Evolutionary conservation across 2,797 vertebrate genomes (phyloP).

Genomic region (Protosalanx chinensis): DNA sequence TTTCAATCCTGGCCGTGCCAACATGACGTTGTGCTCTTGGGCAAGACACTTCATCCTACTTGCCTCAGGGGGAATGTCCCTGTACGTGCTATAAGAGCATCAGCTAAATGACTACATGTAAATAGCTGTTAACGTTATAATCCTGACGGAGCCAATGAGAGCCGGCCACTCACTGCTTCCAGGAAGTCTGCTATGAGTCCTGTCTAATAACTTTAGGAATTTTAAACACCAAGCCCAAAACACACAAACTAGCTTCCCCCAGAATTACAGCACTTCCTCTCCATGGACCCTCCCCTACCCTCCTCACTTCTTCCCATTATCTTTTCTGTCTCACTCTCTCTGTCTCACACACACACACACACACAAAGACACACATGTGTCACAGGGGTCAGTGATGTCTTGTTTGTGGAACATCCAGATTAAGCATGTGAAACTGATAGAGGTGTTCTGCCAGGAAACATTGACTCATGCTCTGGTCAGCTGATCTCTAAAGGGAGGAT

Average conservation of each 20-base stretch:
- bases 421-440: not conserved
- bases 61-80: too few species aligned
- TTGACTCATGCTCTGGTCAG: not conserved
- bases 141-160: too few species aligned
- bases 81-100: too few species aligned
- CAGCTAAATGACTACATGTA: too few species aligned
- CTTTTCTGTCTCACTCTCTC: not conserved
- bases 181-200: too few species aligned
- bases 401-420: not conserved
- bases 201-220: not conserved
- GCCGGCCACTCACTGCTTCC: too few species aligned
- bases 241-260: too few species aligned
- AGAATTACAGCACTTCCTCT: not conserved
- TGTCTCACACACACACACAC: not conserved
- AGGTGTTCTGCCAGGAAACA: constrained; percentile 2
- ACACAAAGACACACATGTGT: not conserved
- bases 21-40: too few species aligned
- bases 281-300: not conserved
- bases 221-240: not conserved
- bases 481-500: not conserved
- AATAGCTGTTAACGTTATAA: too few species aligned
- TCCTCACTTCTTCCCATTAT: not conserved
- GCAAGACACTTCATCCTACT: too few species aligned
- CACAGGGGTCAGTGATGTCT: not conserved
- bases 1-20: too few species aligned